Conservation (phyloP, 2,888 invertebrate species). For the Trissolcus brochymenae region DNA sequence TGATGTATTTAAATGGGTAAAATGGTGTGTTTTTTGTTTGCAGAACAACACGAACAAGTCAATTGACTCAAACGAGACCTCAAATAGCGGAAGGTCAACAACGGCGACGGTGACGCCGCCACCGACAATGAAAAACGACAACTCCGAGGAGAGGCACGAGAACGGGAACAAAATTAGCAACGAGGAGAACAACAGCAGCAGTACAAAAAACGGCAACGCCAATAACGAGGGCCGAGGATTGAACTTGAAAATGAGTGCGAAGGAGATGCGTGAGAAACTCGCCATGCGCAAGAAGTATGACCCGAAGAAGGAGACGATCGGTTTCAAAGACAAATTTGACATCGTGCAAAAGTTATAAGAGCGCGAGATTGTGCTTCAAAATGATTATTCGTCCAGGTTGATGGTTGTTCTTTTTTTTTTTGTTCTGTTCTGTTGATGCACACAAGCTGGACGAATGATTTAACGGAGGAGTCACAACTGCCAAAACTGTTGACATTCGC, state of each 20-base stretch:
- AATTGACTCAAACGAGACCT: slow-evolving; percentile 69
- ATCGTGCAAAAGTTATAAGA: slow-evolving; percentile 93
- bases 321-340: slow-evolving; percentile 94
- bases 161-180: slow-evolving; percentile 56
- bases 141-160: slow-evolving; percentile 57
- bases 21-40: slow-evolving; percentile 47
- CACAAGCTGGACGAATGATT: no score
- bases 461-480: background rate
- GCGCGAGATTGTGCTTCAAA: slow-evolving; percentile 4
- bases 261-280: slow-evolving; percentile 91
- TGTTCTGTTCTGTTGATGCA: background rate
- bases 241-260: slow-evolving; percentile 93
- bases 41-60: slow-evolving; percentile 69
- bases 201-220: slow-evolving; percentile 65
- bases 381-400: slow-evolving; percentile 13
- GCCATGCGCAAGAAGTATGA: slow-evolving; percentile 92
- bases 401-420: slow-evolving; percentile 15
- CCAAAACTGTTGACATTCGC: background rate
- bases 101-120: slow-evolving; percentile 60
- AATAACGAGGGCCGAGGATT: slow-evolving; percentile 75
- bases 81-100: slow-evolving; percentile 68
- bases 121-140: slow-evolving; percentile 56
- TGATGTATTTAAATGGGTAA: background rate
- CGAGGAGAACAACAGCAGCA: slow-evolving; percentile 56
- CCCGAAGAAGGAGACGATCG: slow-evolving; percentile 92